Conservation (phyloP, 2,113 vertebrate species). For the Tychaedon coryphoeus region DNA sequence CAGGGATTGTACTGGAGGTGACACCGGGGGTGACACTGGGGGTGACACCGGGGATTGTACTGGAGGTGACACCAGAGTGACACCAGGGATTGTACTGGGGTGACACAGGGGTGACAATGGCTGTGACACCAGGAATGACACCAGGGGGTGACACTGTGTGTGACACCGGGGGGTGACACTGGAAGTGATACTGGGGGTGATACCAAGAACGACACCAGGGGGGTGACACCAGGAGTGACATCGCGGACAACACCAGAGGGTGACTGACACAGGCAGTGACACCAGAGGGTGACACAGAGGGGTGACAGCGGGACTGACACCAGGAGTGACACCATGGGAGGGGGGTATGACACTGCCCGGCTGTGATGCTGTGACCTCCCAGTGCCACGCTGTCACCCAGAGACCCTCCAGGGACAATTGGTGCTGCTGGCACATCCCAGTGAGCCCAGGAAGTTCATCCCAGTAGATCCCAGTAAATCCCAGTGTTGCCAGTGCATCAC, state of each 20-base stretch:
- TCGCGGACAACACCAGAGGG: fast-evolving
- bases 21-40: background rate
- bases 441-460: background rate
- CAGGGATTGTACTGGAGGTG: background rate
- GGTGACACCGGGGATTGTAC: background rate
- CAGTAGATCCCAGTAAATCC: background rate
- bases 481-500: background rate
- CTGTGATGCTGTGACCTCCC: background rate
- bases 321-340: background rate
- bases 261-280: background rate
- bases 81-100: too few species aligned
- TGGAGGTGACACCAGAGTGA: too few species aligned
- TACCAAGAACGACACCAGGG: too few species aligned
- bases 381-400: background rate
- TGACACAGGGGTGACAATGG: background rate
- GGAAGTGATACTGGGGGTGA: background rate
- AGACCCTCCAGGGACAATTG: background rate
- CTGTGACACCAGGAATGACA: too few species aligned
- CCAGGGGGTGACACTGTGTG: background rate
- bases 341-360: fast-evolving
- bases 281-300: background rate
- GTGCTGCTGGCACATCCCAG: background rate
- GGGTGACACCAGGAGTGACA: background rate
- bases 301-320: background rate
- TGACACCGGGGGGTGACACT: too few species aligned